A percentile compares a stretch with the other conserved stretches of the same genome.
These are phyloP conservation scores for Cinclus cinclus DNA, from an alignment of 2,113 vertebrate species.

Conservation along the genomic window DNA sequence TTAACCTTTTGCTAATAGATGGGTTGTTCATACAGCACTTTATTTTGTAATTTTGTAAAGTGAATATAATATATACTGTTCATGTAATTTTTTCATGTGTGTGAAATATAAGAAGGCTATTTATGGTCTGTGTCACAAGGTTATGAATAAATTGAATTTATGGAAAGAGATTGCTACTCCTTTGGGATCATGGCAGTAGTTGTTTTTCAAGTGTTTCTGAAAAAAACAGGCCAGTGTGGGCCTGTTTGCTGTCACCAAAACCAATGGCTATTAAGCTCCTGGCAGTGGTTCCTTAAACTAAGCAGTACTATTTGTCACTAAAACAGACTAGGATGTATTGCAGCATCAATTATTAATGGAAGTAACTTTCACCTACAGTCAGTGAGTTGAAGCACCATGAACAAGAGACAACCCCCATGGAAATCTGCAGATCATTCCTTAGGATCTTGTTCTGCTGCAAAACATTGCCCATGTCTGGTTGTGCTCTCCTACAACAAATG, in stretches of 20 bases:
- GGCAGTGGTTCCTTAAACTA: neutral
- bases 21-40: neutral
- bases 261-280: neutral
- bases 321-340: neutral
- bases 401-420: neutral
- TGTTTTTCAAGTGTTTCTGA: neutral
- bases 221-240: neutral
- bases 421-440: neutral
- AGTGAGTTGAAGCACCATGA: neutral
- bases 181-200: neutral
- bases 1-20: neutral
- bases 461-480: neutral
- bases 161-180: neutral
- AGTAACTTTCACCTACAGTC: neutral
- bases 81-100: neutral
- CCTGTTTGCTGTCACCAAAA: neutral
- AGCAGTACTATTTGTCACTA: neutral
- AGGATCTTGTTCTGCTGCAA: neutral
- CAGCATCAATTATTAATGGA: neutral
- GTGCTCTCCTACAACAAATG: fast-evolving
- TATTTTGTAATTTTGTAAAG: neutral
- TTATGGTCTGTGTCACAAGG: neutral
- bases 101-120: neutral
- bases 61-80: neutral
- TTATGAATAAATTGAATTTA: neutral